phyloP scores from a whole-genome alignment of 2,113 vertebrate genomes.

The Chloropsis cyanopogon region DNA sequence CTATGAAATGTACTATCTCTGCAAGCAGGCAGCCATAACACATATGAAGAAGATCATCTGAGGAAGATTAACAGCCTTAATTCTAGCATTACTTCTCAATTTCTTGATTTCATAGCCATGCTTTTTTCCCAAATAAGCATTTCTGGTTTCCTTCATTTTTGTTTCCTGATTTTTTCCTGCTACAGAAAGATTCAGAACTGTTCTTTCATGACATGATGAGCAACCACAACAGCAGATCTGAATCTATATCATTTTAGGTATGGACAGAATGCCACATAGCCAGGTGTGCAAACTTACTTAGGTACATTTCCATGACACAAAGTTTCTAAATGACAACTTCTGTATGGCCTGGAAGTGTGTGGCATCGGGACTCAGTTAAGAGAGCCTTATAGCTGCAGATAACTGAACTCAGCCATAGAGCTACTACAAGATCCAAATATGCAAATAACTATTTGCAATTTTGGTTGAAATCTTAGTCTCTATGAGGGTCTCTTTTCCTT shows the following conservation, averaged over 20 bases:
- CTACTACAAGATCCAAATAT: neutral
- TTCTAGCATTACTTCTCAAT: neutral
- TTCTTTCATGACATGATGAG: neutral
- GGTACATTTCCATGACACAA: neutral
- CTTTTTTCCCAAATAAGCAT: neutral
- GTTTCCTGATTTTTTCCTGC: neutral
- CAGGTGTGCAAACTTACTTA: neutral
- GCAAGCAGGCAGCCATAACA: neutral
- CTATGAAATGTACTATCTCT: neutral
- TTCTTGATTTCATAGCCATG: neutral
- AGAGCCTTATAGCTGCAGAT: neutral
- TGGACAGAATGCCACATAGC: neutral
- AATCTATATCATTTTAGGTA: neutral
- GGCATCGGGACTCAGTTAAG: fast-evolving
- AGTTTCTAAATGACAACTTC: neutral
- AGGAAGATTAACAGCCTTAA: neutral
- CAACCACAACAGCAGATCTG: neutral
- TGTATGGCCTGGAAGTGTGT: neutral
- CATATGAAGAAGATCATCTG: neutral
- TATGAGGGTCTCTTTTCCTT: neutral
- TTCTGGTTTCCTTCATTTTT: neutral
- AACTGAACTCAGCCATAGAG: neutral
- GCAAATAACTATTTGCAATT: neutral
- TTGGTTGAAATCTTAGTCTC: neutral
- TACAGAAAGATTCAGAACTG: neutral